Evolutionary conservation across 2,888 invertebrate genomes (phyloP).

Genomic region (Coenonympha glycerion): DNA sequence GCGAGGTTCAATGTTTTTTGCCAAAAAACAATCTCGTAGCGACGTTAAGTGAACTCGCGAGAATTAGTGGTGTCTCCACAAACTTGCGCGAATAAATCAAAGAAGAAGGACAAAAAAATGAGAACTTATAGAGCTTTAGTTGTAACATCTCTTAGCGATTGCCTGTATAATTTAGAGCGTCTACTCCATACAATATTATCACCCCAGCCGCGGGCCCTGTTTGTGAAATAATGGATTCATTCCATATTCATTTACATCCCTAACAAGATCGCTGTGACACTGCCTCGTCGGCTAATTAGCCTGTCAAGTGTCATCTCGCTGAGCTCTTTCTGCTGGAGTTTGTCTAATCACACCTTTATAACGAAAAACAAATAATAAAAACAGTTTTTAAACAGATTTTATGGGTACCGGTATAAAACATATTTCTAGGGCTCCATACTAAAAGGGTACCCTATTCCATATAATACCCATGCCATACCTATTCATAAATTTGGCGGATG

Average conservation of each 20-base stretch:
- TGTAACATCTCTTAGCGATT: conserved; percentile 41
- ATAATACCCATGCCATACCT: too few species aligned
- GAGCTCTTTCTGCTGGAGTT: conserved; percentile 37
- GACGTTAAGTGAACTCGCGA: too few species aligned
- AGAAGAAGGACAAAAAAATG: too few species aligned
- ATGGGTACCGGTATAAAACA: background rate
- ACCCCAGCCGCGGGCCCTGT: conserved; percentile 56
- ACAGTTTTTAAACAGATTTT: background rate
- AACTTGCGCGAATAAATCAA: too few species aligned
- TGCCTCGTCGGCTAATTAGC: conserved; percentile 59
- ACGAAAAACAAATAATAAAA: background rate
- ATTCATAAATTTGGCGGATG: too few species aligned
- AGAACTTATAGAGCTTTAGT: too few species aligned
- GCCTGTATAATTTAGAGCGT: conserved; percentile 36
- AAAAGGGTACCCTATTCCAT: too few species aligned
- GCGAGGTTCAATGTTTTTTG: too few species aligned
- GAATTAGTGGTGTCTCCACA: too few species aligned
- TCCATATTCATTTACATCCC: conserved; percentile 73
- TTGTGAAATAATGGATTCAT: conserved; percentile 75
- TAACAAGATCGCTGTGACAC: conserved; percentile 68
- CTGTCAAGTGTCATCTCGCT: conserved; percentile 66
- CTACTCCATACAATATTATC: conserved; percentile 57
- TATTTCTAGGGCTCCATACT: background rate
- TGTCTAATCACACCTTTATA: conserved; percentile 4
- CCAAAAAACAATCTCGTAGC: too few species aligned